Evolutionary conservation across 2,113 vertebrate species (phyloP), one percentile per base, ranked within the genome.

Genomic region (Chlorocebus sabaeus): DNA sequence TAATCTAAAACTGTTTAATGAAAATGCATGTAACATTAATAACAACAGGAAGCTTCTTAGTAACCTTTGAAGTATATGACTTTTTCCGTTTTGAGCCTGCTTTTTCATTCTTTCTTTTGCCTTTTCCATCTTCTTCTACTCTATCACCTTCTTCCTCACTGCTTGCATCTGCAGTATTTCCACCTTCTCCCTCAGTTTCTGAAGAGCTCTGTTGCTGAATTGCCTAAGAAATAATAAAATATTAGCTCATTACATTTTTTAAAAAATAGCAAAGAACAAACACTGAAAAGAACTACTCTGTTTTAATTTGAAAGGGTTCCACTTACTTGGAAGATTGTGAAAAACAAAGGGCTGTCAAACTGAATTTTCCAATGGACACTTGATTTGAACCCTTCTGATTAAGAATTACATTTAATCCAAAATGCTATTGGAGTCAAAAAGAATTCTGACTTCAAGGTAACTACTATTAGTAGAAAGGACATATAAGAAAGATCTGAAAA

Each of bases 181-280:
- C 99, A 8, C 99, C 99, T 97, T 99, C 99, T 25, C 99, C 99
- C 96, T 99, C 99, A 3, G 99, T 99, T 98, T 99, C 99, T 64
- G 99, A 99, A 20, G 99, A 99, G 96, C 99, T 99, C 99, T 99
- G 99, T 84, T 99, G 99, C 97, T 99, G 99, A 97, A 99, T 99
- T 96, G 99, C 99, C 99, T 99, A 98, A 95, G 95, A 98, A 75
- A 93, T 85, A 98, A 92, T 40, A 98, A 98, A 97, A 92, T 11
- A 67, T 14, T 38, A 78, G 25, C 38, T 91, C 93, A 84, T 96
- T 88, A 90, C 38, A 84, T 97, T 96, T 94, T 98, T 92, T 67
- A 57, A 97, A 87, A 82, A 73, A 57, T 4, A 70, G 64, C 68
- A 80, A 3, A 89, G 75, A 82, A 95, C 52, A 82, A 0, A 96